phyloP scores from a whole-genome alignment of 2,888 invertebrate genomes.

The Mythimna loreyi region DNA sequence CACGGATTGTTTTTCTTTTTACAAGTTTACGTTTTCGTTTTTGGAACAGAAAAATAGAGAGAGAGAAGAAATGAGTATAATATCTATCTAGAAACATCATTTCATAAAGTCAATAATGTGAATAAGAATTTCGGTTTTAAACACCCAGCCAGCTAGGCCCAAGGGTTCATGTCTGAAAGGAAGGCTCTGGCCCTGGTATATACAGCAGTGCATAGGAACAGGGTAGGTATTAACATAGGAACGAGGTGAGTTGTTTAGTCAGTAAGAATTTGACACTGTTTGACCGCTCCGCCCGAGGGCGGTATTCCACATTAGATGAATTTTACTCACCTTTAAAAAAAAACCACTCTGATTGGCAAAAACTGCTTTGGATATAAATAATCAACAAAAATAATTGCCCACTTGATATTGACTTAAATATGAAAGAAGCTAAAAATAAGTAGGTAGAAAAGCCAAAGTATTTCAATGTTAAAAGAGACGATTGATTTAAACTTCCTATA shows the following conservation, averaged over 20 bases:
- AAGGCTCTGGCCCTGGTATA: too few relatives aligned
- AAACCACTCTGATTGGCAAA: not conserved
- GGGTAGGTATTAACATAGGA: too few relatives aligned
- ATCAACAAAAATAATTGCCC: not conserved
- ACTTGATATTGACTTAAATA: not conserved
- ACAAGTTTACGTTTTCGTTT: not conserved
- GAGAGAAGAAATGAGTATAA: not conserved
- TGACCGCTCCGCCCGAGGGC: too few relatives aligned
- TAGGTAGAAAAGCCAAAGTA: not conserved
- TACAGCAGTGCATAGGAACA: too few relatives aligned
- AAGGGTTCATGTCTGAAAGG: too few relatives aligned
- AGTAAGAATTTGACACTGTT: too few relatives aligned
- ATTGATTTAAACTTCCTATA: slow-evolving; percentile 2
- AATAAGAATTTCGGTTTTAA: not conserved
- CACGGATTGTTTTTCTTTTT: not conserved
- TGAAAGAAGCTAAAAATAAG: not conserved
- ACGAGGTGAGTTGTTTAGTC: too few relatives aligned
- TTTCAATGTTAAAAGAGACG: not conserved
- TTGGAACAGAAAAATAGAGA: not conserved
- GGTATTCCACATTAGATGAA: too few relatives aligned
- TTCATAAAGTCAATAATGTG: not conserved
- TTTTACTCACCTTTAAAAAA: too few relatives aligned
- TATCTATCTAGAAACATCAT: not conserved
- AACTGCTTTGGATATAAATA: not conserved
- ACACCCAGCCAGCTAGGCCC: too few relatives aligned